phyloP scores from a whole-genome alignment of 2,113 vertebrate genomes.

The Thymallus thymallus region DNA sequence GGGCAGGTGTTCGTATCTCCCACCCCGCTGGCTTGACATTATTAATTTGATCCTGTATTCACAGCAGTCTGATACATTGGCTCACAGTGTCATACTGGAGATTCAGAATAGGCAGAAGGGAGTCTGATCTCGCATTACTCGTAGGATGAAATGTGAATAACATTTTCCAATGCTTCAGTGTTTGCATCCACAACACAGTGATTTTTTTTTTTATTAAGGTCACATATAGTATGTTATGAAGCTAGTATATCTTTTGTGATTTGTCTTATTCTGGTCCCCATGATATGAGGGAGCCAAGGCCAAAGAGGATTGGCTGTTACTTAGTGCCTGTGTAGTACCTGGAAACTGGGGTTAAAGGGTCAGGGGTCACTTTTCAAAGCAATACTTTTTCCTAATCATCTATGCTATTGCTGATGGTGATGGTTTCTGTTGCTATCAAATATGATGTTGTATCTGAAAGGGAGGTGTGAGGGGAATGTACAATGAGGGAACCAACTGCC shows the following conservation, averaged over 20 bases:
- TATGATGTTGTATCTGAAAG: not conserved
- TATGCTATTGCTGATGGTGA: not conserved
- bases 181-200: too few relatives aligned
- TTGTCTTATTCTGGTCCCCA: not conserved
- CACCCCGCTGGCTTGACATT: constrained; percentile 42
- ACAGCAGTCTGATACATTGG: constrained; percentile 35
- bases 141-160: not conserved
- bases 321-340: not conserved
- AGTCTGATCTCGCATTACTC: not conserved
- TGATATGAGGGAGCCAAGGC: not conserved
- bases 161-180: not conserved
- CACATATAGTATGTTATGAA: too few relatives aligned
- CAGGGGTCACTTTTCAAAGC: not conserved
- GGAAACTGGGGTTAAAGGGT: not conserved
- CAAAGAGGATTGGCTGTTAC: not conserved
- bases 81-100: constrained; percentile 4
- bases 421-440: constrained; percentile 2
- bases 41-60: not conserved
- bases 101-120: not conserved
- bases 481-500: not conserved
- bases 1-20: constrained; percentile 47
- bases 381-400: not conserved
- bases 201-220: too few relatives aligned
- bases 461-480: not conserved
- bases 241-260: not conserved